phyloP scores from a whole-genome alignment of 2,888 invertebrate genomes.

The Epistrophe grossulariae region DNA sequence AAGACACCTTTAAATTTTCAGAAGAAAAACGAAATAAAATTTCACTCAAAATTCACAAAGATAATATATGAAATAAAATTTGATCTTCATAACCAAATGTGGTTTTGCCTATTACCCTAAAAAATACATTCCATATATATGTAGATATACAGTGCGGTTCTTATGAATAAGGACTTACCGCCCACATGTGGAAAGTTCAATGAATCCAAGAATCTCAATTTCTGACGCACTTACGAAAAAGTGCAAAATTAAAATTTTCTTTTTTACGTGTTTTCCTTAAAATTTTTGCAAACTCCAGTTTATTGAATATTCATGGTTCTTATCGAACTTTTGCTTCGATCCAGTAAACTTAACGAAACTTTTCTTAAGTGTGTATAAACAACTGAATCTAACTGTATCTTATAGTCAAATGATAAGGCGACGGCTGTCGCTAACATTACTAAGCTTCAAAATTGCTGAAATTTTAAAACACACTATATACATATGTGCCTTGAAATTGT shows the following conservation, averaged over 20 bases:
- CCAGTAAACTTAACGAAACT: not conserved
- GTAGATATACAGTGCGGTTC: not conserved
- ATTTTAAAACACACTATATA: not conserved
- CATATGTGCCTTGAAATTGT: not conserved
- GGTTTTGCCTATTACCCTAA: not conserved
- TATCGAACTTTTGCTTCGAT: not conserved
- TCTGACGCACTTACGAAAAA: too few species aligned
- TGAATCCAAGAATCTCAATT: too few species aligned
- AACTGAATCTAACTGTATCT: not conserved
- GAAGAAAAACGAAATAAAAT: constrained; percentile 6
- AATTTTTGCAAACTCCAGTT: too few species aligned
- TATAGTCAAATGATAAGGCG: not conserved
- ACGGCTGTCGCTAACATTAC: not conserved
- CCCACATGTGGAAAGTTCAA: not conserved
- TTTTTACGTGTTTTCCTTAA: too few species aligned
- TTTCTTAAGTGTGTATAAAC: too few species aligned
- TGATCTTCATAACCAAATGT: constrained; percentile 10
- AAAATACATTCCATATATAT: not conserved
- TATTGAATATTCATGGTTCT: not conserved
- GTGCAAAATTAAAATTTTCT: too few species aligned
- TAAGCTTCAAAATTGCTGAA: constrained; percentile 5
- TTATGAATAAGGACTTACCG: not conserved
- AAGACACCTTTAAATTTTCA: constrained; percentile 16
- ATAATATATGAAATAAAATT: constrained; percentile 22
- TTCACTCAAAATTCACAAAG: constrained; percentile 1